Evolutionary conservation across 2,888 invertebrate genomes (phyloP).

Genomic region (Odontothrips loti): DNA sequence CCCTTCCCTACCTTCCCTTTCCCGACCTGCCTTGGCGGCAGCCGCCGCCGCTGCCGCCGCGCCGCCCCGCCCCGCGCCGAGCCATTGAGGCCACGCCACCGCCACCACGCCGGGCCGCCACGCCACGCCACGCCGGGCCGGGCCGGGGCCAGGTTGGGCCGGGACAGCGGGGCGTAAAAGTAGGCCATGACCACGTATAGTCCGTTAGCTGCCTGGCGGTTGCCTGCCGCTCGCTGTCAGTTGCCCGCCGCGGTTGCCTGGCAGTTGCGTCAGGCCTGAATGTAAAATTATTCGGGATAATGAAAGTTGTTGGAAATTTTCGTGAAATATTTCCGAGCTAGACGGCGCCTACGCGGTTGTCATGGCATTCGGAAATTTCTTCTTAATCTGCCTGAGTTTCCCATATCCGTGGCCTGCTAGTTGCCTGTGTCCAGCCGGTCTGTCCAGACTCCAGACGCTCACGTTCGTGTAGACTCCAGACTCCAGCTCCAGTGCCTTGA

Average conservation of each 20-base stretch:
- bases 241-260: neutral
- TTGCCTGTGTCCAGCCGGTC: too few relatives aligned
- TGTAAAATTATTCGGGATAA: too few relatives aligned
- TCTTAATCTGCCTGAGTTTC: too few relatives aligned
- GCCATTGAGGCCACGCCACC: neutral
- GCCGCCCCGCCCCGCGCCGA: neutral
- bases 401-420: too few relatives aligned
- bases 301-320: too few relatives aligned
- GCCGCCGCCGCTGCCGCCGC: too few relatives aligned
- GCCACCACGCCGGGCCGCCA: too few relatives aligned
- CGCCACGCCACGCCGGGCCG: neutral
- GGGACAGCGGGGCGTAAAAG: neutral
- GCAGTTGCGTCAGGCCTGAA: neutral
- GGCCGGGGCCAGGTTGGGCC: neutral
- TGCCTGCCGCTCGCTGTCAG: neutral
- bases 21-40: neutral
- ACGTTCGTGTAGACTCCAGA: neutral
- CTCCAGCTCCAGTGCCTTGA: neutral
- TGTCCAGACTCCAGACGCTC: too few relatives aligned
- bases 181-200: constrained; percentile 12
- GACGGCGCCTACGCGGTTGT: too few relatives aligned
- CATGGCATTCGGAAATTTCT: too few relatives aligned
- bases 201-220: neutral
- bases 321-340: too few relatives aligned
- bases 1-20: too few relatives aligned